Conservation (phyloP, 2,797 vertebrate species). For the Kryptopterus vitreolus region DNA sequence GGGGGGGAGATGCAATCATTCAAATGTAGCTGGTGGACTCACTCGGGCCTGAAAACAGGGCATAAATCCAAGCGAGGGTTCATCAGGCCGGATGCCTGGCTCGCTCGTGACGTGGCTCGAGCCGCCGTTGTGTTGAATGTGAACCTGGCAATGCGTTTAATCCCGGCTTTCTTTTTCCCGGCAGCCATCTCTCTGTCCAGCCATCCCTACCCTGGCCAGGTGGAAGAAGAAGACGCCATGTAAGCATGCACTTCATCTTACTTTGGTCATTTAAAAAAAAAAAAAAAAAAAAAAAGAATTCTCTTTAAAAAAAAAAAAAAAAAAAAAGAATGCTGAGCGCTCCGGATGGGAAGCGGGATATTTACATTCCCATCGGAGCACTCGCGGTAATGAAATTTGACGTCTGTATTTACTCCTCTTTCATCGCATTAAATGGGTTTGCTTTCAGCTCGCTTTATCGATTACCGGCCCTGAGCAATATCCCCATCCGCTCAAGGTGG, state of each 20-base stretch:
- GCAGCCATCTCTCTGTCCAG: conserved; percentile 89
- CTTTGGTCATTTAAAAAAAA: too few relatives aligned
- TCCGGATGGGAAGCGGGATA: conserved; percentile 47
- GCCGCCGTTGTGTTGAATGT: conserved; percentile 32
- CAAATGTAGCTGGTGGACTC: conserved; percentile 64
- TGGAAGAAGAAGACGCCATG: conserved; percentile 85
- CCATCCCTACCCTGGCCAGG: conserved; percentile 89
- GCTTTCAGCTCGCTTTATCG: conserved; percentile 67
- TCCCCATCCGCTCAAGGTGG: conserved; percentile 72
- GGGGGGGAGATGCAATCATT: conserved; percentile 65
- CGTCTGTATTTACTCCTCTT: conserved; percentile 73
- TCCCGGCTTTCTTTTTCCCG: conserved; percentile 35
- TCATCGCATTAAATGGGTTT: conserved; percentile 72
- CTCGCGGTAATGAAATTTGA: conserved; percentile 61
- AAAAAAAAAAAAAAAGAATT: conserved; percentile 18
- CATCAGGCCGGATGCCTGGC: conserved; percentile 61
- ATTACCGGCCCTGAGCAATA: conserved; percentile 66
- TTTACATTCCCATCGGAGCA: conserved; percentile 55
- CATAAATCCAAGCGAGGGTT: conserved; percentile 51
- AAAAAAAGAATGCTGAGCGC: conserved; percentile 16
- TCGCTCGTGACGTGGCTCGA: conserved; percentile 42
- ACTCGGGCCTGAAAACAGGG: conserved; percentile 44
- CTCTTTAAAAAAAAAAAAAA: too few relatives aligned
- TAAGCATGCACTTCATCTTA: conserved; percentile 71
- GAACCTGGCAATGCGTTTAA: conserved; percentile 33